These are phyloP conservation scores for Eulemur rubriventer DNA, from an alignment of 2,797 vertebrate species.

Conservation along the genomic window DNA sequence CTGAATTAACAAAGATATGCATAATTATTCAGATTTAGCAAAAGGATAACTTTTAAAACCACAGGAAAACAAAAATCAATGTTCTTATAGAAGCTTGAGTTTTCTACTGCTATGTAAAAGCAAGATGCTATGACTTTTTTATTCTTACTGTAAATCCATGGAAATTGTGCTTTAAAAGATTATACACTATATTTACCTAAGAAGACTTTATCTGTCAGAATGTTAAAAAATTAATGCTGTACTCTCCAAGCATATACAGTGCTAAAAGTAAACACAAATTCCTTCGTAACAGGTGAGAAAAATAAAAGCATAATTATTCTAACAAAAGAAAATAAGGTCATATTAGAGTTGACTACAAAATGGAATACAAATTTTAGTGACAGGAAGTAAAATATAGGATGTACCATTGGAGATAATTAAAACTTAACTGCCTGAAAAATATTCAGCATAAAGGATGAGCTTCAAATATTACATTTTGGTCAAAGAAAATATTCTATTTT, in stretches of 20 bases:
- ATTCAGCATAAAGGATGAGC: background rate
- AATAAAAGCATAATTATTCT: background rate
- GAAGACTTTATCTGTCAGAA: background rate
- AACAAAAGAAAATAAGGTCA: background rate
- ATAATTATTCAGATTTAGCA: background rate
- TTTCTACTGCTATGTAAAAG: slow-evolving; percentile 1
- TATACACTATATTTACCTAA: background rate
- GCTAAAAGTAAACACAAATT: background rate
- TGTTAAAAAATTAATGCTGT: background rate
- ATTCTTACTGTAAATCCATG: background rate
- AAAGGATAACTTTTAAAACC: slow-evolving; percentile 9
- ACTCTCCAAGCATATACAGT: background rate
- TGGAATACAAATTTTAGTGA: background rate
- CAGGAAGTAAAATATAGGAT: background rate
- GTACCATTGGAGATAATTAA: background rate
- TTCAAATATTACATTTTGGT: slow-evolving; percentile 30
- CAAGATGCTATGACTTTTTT: background rate
- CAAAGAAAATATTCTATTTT: slow-evolving; percentile 3
- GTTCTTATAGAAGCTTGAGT: background rate
- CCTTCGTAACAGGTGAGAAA: background rate
- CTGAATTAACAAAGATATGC: background rate
- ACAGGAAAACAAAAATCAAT: background rate
- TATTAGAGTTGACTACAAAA: background rate
- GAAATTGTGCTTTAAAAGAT: background rate
- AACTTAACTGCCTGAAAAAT: slow-evolving; percentile 33